Base-by-base conservation (phyloP, 2,888 invertebrate genomes). In the Spodoptera picta region DNA sequence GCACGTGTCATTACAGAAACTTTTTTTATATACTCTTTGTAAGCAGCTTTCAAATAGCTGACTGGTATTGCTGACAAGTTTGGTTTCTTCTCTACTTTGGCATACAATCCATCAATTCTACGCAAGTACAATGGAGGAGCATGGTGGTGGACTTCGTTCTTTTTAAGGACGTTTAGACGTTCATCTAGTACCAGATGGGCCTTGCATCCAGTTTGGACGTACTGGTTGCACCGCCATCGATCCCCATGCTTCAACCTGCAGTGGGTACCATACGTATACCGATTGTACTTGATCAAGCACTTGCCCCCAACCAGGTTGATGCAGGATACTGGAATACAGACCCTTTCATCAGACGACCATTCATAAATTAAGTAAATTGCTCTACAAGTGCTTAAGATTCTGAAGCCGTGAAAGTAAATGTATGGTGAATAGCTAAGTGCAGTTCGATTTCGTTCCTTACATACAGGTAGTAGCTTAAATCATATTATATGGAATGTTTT, bases 191-290 rank as follows among this genome's bases (percentile, higher is more conserved):
- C 71, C 0, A 71, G 41, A 27, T 60, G 57, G 1, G 71, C 71
- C 23, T 36, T 57, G 42, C 71, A 71, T 7, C 67, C 62, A 49
- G 14, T 60, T 11, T 43, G 24, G 0, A 50, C n/a, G 46, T 71
- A 71, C 45, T 71, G 70, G 45, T 70, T 73, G 44, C 73, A 67
- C 10, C 62, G 54, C 71, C 71, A 71, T 4, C 71, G 67, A 54
- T 62, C 73, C 11, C 60, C 62, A 11, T 27, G 3, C 41, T 72
- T 72, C 47, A 72, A 41, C 27, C 11, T 67, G 59, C 72, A 71
- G 19, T 71, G 71, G 12, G 44, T 50, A 41, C 44, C 52, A 44
- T 67, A 71, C 0, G 57, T 59, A 14, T 67, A 72, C 12, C 12
- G 46, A 10, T 67, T 71, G 47, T 71, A 72, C 41, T 10, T 72